Percentiles rank a stretch among this genome's conserved stretches.
Evolutionary conservation across 2,797 vertebrate species (phyloP).

Genomic region (Sarcophilus harrisii): DNA sequence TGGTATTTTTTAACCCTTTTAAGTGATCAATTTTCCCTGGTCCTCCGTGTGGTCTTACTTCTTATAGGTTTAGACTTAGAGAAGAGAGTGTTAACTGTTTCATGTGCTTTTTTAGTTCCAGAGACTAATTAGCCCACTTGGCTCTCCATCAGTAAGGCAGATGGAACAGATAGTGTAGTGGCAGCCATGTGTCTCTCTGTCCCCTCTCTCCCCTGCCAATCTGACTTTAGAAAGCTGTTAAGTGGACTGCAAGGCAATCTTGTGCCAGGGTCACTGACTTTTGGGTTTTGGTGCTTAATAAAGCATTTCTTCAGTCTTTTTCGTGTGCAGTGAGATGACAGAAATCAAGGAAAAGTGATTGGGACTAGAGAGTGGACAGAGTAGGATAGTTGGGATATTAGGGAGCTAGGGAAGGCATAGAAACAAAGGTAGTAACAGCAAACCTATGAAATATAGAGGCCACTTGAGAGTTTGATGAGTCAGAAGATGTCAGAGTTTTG

Average conservation of each 20-base stretch:
- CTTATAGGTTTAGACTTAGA: slow-evolving; percentile 33
- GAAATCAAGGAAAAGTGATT: slow-evolving; percentile 18
- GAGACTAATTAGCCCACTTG: neutral
- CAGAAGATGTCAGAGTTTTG: slow-evolving; percentile 24
- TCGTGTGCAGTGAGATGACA: slow-evolving; percentile 30
- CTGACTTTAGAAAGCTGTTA: neutral
- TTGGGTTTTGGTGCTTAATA: neutral
- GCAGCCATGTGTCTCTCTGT: neutral
- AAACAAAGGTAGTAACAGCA: neutral
- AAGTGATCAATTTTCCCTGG: slow-evolving; percentile 25
- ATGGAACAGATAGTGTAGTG: slow-evolving; percentile 2
- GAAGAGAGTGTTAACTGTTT: neutral
- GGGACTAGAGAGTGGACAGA: neutral
- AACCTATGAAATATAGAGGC: neutral
- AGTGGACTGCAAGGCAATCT: neutral
- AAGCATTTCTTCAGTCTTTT: slow-evolving; percentile 11
- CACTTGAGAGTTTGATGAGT: neutral
- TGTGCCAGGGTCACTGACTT: neutral
- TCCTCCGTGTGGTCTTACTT: neutral
- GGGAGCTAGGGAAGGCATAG: neutral
- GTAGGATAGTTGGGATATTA: neutral
- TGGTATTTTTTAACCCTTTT: slow-evolving; percentile 28
- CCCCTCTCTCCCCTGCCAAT: neutral
- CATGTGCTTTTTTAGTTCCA: neutral
- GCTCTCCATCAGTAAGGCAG: slow-evolving; percentile 10